phyloP scores from a whole-genome alignment of 2,888 invertebrate genomes.

The Cyclophora punctaria region DNA sequence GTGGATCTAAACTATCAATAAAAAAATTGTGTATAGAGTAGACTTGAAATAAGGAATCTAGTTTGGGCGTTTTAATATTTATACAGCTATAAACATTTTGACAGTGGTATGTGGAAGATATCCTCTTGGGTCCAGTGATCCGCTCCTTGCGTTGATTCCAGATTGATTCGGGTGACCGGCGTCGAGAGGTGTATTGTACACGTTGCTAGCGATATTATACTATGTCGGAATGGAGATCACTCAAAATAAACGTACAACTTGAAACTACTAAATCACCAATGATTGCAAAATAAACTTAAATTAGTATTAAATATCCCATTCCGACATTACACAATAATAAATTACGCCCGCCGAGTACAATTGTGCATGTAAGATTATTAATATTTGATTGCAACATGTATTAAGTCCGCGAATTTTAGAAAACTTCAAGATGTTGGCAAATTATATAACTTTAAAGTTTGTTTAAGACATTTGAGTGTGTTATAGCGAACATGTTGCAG shows the following conservation, averaged over 20 bases:
- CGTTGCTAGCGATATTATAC: slow-evolving; percentile 65
- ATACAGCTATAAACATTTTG: no score
- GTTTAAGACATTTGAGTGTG: neutral
- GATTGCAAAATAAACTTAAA: neutral
- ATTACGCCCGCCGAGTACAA: slow-evolving; percentile 63
- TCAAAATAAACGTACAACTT: neutral
- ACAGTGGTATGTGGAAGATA: slow-evolving; percentile 1
- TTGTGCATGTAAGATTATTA: slow-evolving; percentile 23
- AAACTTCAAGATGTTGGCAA: neutral
- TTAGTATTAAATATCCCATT: slow-evolving; percentile 30
- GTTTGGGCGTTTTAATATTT: no score
- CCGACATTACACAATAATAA: slow-evolving; percentile 51
- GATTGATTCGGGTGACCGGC: slow-evolving; percentile 63
- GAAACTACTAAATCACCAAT: neutral
- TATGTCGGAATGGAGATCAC: slow-evolving; percentile 47
- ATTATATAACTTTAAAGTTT: no score
- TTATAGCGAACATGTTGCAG: slow-evolving; percentile 15
- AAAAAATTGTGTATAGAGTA: slow-evolving; percentile 16
- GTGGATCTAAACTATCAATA: slow-evolving; percentile 12
- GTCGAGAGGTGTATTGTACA: slow-evolving; percentile 64
- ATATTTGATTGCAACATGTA: slow-evolving; percentile 27
- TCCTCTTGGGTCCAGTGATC: slow-evolving; percentile 6
- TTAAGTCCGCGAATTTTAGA: no score
- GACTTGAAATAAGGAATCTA: neutral
- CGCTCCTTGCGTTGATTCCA: slow-evolving; percentile 36